These are phyloP conservation scores for Lacerta viridis DNA, from an alignment of 2,797 vertebrate genomes.

Conservation along the genomic window DNA sequence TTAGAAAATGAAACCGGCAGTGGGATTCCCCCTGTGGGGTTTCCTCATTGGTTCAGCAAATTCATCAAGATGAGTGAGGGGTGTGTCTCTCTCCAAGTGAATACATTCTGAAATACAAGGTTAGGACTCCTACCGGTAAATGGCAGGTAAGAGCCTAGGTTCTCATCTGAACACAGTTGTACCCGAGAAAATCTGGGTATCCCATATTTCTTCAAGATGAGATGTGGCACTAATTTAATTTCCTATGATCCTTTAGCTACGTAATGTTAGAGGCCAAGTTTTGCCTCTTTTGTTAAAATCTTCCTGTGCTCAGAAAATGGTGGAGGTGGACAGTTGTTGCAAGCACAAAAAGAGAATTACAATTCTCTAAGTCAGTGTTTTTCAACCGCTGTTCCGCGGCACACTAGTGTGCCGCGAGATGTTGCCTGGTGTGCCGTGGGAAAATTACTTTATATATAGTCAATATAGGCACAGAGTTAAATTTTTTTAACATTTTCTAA, in stretches of 20 bases:
- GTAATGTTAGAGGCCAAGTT: neutral
- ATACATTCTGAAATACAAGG: neutral
- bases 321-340: neutral
- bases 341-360: constrained; percentile 36
- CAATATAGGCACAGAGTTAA: no score
- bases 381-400: no score
- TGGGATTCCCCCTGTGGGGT: neutral
- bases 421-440: no score
- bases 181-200: neutral
- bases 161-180: no score
- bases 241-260: neutral
- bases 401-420: no score
- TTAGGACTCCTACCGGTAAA: no score
- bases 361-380: neutral
- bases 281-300: neutral
- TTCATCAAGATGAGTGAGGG: no score
- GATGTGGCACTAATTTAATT: neutral
- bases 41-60: no score
- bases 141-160: no score
- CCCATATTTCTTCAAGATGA: neutral
- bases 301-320: neutral
- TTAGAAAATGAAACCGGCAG: neutral
- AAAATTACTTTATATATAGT: no score
- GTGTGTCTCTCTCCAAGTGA: neutral
- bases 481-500: no score